phyloP scores from a whole-genome alignment of 1,140 invertebrate species.

The Drosophila bocki region DNA sequence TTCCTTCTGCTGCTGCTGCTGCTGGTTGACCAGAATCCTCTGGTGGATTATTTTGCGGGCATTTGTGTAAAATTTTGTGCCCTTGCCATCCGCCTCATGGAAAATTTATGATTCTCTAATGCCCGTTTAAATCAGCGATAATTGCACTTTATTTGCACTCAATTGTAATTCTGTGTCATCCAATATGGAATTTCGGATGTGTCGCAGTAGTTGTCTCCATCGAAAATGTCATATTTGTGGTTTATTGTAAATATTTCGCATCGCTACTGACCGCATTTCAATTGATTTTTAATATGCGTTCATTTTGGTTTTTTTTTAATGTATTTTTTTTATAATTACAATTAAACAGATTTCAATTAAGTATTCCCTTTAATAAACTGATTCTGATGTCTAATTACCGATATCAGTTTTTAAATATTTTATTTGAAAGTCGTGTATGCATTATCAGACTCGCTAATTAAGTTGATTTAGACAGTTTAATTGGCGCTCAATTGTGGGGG shows the following conservation, averaged over 20 bases:
- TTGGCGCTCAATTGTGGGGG: slow-evolving; percentile 47
- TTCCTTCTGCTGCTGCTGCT: not conserved
- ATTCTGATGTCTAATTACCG: slow-evolving; percentile 18
- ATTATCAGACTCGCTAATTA: slow-evolving; percentile 32
- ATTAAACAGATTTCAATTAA: slow-evolving; percentile 6
- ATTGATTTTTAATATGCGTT: slow-evolving; percentile 72
- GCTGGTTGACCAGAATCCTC: slow-evolving; percentile 60
- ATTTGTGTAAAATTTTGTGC: slow-evolving; percentile 25
- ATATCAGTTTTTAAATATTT: slow-evolving; percentile 38
- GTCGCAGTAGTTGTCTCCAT: slow-evolving; percentile 15
- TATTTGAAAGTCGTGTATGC: slow-evolving; percentile 25
- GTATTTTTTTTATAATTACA: slow-evolving; percentile 25
- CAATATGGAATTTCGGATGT: not conserved
- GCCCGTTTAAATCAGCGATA: slow-evolving; percentile 65
- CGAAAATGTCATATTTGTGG: slow-evolving; percentile 65
- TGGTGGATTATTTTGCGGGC: slow-evolving; percentile 37
- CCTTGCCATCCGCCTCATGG: slow-evolving; percentile 20
- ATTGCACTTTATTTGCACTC: slow-evolving; percentile 63
- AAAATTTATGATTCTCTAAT: slow-evolving; percentile 62
- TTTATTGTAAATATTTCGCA: slow-evolving; percentile 30
- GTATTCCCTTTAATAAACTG: slow-evolving; percentile 2
- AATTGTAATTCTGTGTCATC: slow-evolving; percentile 16
- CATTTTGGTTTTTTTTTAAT: slow-evolving; percentile 25
- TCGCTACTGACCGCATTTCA: slow-evolving; percentile 57
- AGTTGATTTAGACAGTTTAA: slow-evolving; percentile 58